These are phyloP conservation scores for Ctenicera cuprea DNA, from an alignment of 2,888 invertebrate species.

Conservation along the genomic window DNA sequence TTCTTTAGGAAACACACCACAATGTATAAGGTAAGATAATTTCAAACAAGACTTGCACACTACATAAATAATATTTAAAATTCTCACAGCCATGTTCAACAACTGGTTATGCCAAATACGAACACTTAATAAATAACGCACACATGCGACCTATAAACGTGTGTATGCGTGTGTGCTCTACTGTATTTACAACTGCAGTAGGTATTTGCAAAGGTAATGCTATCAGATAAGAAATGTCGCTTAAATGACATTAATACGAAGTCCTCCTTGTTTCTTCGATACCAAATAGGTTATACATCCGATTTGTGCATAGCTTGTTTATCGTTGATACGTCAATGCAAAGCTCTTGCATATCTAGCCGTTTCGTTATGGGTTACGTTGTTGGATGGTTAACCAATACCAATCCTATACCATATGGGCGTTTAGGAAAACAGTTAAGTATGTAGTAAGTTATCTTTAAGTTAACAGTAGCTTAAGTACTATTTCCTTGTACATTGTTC, in stretches of 20 bases:
- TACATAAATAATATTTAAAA: slow-evolving; percentile 10
- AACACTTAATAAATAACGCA: slow-evolving; percentile 27
- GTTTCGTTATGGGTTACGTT: slow-evolving; percentile 22
- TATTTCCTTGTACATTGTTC: slow-evolving; percentile 19
- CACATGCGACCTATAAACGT: slow-evolving; percentile 40
- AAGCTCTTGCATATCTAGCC: not conserved
- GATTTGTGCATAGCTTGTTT: slow-evolving; percentile 37
- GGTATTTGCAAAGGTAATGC: slow-evolving; percentile 32
- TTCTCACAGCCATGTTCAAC: slow-evolving; percentile 16
- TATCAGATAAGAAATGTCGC: slow-evolving; percentile 46
- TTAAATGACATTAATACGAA: slow-evolving; percentile 46
- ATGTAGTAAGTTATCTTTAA: not conserved
- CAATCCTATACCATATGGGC: not conserved
- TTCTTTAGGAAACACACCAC: too few species aligned
- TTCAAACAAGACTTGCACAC: not conserved
- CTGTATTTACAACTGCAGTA: slow-evolving; percentile 34
- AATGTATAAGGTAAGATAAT: not conserved
- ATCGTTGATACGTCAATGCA: slow-evolving; percentile 16
- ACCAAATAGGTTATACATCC: slow-evolving; percentile 45
- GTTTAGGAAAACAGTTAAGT: slow-evolving; percentile 9
- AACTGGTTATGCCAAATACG: slow-evolving; percentile 12
- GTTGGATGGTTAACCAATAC: not conserved
- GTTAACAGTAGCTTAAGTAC: not conserved
- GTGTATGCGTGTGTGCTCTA: slow-evolving; percentile 38
- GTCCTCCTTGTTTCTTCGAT: slow-evolving; percentile 39